Percentiles rank a stretch among this genome's conserved stretches.
phyloP scores from a whole-genome alignment of 2,797 vertebrate genomes.

The Luscinia megarhynchos region DNA sequence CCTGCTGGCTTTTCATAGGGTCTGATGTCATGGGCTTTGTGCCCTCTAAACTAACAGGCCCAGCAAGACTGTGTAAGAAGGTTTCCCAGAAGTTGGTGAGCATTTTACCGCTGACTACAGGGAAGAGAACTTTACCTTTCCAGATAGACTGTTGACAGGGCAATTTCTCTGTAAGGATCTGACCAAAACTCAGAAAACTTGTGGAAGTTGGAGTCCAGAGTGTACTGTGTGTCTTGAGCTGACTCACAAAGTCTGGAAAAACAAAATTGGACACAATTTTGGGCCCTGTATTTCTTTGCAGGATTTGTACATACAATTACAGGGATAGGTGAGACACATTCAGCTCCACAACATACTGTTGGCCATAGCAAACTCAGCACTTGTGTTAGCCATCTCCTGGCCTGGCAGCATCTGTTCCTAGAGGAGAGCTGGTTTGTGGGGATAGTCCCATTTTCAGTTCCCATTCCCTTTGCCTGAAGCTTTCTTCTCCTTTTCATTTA shows the following conservation, averaged over 20 bases:
- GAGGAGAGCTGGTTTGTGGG: background rate
- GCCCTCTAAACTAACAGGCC: background rate
- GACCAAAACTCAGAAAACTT: background rate
- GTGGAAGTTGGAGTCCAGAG: background rate
- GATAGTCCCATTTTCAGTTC: background rate
- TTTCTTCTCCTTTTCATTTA: background rate
- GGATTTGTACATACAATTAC: background rate
- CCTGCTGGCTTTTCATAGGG: background rate
- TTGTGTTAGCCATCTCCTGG: background rate
- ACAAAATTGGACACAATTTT: background rate
- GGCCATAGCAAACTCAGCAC: background rate
- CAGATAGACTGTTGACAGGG: fast-evolving
- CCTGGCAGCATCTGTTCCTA: background rate
- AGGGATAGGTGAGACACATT: background rate
- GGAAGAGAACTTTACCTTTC: background rate
- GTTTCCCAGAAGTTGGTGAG: background rate
- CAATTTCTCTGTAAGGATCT: background rate
- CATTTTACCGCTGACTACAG: background rate
- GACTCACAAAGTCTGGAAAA: background rate
- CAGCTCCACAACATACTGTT: background rate
- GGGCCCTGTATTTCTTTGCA: background rate
- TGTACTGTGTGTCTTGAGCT: background rate
- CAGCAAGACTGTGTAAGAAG: fast-evolving
- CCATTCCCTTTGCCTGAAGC: background rate
- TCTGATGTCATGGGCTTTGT: background rate